phyloP scores from a whole-genome alignment of 2,888 invertebrate species.

The Copidosoma aretas region DNA sequence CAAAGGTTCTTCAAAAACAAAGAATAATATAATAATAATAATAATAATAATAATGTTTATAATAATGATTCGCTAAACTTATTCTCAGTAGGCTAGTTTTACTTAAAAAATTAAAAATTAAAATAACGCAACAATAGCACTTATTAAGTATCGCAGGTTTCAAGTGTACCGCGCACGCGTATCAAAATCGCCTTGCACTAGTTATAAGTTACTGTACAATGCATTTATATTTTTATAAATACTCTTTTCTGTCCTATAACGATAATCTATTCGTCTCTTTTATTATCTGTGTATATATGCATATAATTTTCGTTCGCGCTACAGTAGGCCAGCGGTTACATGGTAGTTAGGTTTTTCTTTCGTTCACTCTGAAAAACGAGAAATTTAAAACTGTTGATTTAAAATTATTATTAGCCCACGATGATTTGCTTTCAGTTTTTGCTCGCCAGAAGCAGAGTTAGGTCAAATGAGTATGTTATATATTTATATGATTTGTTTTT shows the following conservation, averaged over 20 bases:
- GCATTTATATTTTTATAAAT: conserved; percentile 29
- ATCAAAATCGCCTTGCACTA: conserved; percentile 34
- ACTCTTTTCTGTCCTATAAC: conserved; percentile 23
- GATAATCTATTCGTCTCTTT: conserved; percentile 20
- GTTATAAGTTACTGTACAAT: conserved; percentile 35
- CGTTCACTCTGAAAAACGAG: conserved; percentile 5
- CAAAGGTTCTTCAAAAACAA: no score
- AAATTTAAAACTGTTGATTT: conserved; percentile 22
- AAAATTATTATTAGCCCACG: conserved; percentile 3
- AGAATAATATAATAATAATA: no score
- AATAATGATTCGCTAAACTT: no score
- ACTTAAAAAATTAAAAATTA: conserved; percentile 2
- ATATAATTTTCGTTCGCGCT: conserved; percentile 26
- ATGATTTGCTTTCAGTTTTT: conserved; percentile 11
- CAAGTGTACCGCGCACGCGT: conserved; percentile 17
- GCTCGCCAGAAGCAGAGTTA: conserved; percentile 33
- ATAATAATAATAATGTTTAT: no score
- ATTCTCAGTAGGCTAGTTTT: neutral
- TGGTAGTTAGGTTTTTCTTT: conserved; percentile 8
- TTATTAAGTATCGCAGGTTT: conserved; percentile 15
- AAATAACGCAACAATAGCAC: conserved; percentile 1
- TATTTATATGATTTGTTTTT: conserved; percentile 30
- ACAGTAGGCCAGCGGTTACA: conserved; percentile 38
- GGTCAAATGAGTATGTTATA: conserved; percentile 29
- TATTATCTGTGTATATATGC: conserved; percentile 19